Evolutionary conservation across 2,888 invertebrate genomes (phyloP), one percentile per base, ranked within the genome.

Genomic region (Melanchra persicariae): DNA sequence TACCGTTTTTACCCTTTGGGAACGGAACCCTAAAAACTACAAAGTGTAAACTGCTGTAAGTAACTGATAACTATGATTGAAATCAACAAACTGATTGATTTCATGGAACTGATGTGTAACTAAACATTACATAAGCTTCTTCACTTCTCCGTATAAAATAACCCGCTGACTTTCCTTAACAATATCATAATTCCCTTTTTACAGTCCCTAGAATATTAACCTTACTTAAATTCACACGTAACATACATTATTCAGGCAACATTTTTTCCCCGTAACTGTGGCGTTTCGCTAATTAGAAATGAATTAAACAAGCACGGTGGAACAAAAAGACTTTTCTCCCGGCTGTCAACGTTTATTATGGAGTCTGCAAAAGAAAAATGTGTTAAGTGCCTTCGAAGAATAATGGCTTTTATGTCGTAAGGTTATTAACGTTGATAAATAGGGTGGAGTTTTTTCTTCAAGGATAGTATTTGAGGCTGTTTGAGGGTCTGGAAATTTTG

Each of bases 221-320:
- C 37, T 47, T 40, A 40, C 59, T 63, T 40, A 51, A 68, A 74
- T 52, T 66, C 54, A 37, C 60, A 74, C 59, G 64, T 58, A 26
- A 51, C 24, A n/a, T 57, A 57, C 68, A 69, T 70, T 54, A 73
- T 83, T 67, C 71, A 64, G 15, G 19, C 2, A 63, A 75, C 63
- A 80, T 67, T 84, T 82, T 77, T 83, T 70, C 37, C 62, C 63
- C n/a, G 71, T 49, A 40, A 55, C 63, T 45, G 71, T 69, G 60
- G 63, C 71, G 57, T 65, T 47, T 51, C 58, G 77, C 84, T 87
- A 87, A 87, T 87, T 87, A 82, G 76, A 85, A 81, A 82, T 81
- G 79, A 85, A 87, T 87, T 85, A 81, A 85, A 81, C 79, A 84
- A 80, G 78, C 83, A 79, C 66, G 67, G 40, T n/a, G 68, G 74